phyloP scores from a whole-genome alignment of 2,888 invertebrate genomes.

The Tuberolachnus salignus region DNA sequence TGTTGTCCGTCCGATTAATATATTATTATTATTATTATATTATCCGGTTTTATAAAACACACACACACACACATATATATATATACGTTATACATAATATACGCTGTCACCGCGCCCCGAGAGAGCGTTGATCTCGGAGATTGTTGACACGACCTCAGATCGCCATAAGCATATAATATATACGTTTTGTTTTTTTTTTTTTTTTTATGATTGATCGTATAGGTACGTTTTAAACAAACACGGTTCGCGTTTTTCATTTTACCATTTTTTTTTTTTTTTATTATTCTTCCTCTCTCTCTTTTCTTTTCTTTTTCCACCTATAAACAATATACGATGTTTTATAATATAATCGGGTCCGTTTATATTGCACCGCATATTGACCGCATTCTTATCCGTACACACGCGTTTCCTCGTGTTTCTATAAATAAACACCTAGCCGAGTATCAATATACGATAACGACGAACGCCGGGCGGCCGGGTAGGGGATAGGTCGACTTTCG shows the following conservation, averaged over 20 bases:
- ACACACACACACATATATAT: not conserved
- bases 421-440: not conserved
- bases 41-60: too few species aligned
- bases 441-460: not conserved
- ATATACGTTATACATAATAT: not conserved
- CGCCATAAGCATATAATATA: slow-evolving; percentile 18
- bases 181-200: too few species aligned
- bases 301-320: too few species aligned
- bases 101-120: slow-evolving; percentile 35
- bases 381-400: slow-evolving; percentile 28
- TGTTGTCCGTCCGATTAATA: too few species aligned
- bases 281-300: not conserved
- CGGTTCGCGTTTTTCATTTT: slow-evolving; percentile 1
- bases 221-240: slow-evolving; percentile 20
- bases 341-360: slow-evolving; percentile 10
- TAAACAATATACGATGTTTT: not conserved
- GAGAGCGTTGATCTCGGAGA: slow-evolving; percentile 35
- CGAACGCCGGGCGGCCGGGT: not conserved
- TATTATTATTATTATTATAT: too few species aligned
- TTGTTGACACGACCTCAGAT: slow-evolving; percentile 39
- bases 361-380: slow-evolving; percentile 11
- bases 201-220: slow-evolving; percentile 38
- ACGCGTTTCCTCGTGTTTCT: slow-evolving; percentile 12
- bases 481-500: slow-evolving; percentile 29
- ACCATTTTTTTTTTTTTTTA: not conserved